Conservation (phyloP, 2,113 vertebrate genomes). For the Triplophysa dalaica region DNA sequence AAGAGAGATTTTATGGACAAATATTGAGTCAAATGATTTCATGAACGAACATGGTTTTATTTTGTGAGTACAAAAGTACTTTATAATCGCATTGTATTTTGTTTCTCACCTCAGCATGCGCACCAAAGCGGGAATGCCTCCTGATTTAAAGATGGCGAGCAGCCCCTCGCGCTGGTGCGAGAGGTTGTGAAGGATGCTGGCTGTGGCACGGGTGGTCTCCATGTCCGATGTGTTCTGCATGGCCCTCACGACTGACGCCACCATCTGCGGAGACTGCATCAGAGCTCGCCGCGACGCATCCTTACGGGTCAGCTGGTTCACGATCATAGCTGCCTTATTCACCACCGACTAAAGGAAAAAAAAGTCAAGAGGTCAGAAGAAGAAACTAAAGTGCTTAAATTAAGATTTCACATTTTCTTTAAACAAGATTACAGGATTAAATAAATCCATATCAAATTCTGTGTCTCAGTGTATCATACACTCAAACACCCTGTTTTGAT, state of each 20-base stretch:
- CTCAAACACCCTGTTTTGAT: too few relatives aligned
- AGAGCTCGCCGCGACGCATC: constrained; percentile 88
- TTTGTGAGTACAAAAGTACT: background rate
- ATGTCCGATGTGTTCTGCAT: constrained; percentile 97
- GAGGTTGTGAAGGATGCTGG: constrained; percentile 97
- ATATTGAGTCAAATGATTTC: background rate
- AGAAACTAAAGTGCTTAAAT: background rate
- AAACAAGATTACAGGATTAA: too few relatives aligned
- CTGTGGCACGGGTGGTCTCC: constrained; percentile 90
- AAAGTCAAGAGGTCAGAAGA: constrained; percentile 8
- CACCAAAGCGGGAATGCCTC: constrained; percentile 92
- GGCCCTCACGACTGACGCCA: constrained; percentile 91
- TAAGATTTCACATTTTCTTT: too few relatives aligned
- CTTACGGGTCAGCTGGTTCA: constrained; percentile 94
- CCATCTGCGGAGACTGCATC: constrained; percentile 92
- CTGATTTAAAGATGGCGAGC: constrained; percentile 94
- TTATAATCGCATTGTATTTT: background rate
- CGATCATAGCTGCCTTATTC: constrained; percentile 93
- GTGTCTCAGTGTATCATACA: too few relatives aligned
- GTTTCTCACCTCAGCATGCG: constrained; percentile 90
- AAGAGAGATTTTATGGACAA: background rate
- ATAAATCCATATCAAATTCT: too few relatives aligned
- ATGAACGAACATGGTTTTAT: background rate
- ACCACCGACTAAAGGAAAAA: constrained; percentile 80
- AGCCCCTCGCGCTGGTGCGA: constrained; percentile 94